Evolutionary conservation across 2,888 invertebrate genomes (phyloP).

Genomic region (Lepidochrysops patricia): DNA sequence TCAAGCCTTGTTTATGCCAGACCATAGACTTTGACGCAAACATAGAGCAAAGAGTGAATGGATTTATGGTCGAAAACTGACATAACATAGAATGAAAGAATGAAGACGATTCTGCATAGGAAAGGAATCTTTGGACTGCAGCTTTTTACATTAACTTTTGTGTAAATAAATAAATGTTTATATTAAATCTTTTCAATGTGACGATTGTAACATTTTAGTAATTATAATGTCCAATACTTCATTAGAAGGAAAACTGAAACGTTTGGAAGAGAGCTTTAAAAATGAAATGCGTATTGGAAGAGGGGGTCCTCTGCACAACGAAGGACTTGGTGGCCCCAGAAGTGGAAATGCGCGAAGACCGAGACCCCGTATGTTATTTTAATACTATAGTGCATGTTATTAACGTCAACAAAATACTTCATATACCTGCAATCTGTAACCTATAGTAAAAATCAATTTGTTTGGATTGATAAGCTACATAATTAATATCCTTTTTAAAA

Average conservation of each 20-base stretch:
- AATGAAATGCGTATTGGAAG: constrained; percentile 76
- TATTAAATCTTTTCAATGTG: constrained; percentile 53
- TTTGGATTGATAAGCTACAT: constrained; percentile 14
- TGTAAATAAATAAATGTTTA: constrained; percentile 57
- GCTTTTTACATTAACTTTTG: constrained; percentile 56
- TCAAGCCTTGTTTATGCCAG: not conserved
- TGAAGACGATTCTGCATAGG: constrained; percentile 18
- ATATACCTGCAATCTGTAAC: not conserved
- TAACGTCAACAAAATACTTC: not conserved
- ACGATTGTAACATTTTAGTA: constrained; percentile 41
- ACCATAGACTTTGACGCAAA: constrained; percentile 15
- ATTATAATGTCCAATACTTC: constrained; percentile 80
- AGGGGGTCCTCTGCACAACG: constrained; percentile 76
- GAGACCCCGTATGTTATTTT: constrained; percentile 75
- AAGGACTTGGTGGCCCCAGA: constrained; percentile 66
- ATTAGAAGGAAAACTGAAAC: constrained; percentile 86
- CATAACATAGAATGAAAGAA: not conserved
- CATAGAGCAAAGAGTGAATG: constrained; percentile 17
- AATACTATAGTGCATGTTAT: not conserved
- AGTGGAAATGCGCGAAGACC: constrained; percentile 76
- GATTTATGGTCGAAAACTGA: not conserved
- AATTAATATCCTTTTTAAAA: not conserved
- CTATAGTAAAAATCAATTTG: constrained; percentile 12
- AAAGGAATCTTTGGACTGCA: constrained; percentile 64
- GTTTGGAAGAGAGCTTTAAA: constrained; percentile 86